Base-by-base conservation (phyloP, 1,140 invertebrate species). In the Trichoplusia ni region DNA sequence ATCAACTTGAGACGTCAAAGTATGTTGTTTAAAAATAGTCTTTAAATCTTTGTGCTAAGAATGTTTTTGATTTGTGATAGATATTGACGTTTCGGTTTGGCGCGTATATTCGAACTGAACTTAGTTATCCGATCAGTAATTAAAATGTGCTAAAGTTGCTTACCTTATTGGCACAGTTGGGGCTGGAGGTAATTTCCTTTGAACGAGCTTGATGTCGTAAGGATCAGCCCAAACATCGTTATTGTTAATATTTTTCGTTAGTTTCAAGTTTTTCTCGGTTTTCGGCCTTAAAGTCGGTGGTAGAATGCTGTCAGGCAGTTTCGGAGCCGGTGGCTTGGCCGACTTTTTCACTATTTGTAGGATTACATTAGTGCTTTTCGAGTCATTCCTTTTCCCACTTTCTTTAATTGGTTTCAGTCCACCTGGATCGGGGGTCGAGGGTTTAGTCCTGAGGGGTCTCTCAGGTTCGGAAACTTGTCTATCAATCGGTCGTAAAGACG, bases 191-290 rank as follows among this genome's bases (percentile, higher is more conserved):
- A 65, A 58, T 63, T 54, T 80, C 68, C 66, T 70, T 51, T 58
- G 25, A 27, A 60, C 59, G 60, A 44, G 71, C 64, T 72, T 84
- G 19, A 64, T 46, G 21, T 82, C 73, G 67, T 84, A 82, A 5
- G 83, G 77, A 59, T 81, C 81, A 2, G 77, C 81, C 85, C 84
- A 88, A 58, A 84, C 76, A 60, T 75, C 79, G 53, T 89, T 89
- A 44, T 89, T 89, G 42, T 89, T 89, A n/a, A 88, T 78, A 69
- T 81, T 84, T 64, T 88, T 88, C 11, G 80, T 75, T 8, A 79
- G 53, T 67, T 82, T 82, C 6, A 81, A 62, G 47, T 84, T 83
- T 70, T 79, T 82, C 18, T 86, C 80, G 7, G 68, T 47, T 42
- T 74, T 75, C 25, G 79, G 79, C 64, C 80, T 88, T 38, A 89